A percentile compares a stretch with the other conserved stretches of the same genome.
These are phyloP conservation scores for Nannospalax galili DNA, from an alignment of 2,113 vertebrate genomes.

Conservation along the genomic window DNA sequence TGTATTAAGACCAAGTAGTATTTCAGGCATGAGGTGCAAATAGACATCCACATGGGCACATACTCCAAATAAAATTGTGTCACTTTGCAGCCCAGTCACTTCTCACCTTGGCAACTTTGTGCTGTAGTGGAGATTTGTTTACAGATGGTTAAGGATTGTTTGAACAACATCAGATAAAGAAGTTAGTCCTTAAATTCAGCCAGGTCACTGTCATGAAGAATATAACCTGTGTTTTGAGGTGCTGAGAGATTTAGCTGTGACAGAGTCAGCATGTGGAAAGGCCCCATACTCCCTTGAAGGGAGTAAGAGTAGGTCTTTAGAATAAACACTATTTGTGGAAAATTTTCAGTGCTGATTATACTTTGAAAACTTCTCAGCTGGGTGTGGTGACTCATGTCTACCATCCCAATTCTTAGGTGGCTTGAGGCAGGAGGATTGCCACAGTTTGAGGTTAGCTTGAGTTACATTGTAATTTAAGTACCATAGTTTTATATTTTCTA, in stretches of 20 bases:
- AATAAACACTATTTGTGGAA: background rate
- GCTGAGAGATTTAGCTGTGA: constrained; percentile 18
- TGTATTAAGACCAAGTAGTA: background rate
- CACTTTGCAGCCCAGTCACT: background rate
- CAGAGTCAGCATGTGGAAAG: background rate
- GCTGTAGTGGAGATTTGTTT: background rate
- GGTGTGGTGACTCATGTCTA: background rate
- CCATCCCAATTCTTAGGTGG: background rate
- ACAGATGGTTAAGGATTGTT: background rate
- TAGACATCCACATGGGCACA: background rate
- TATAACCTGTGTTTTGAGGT: background rate
- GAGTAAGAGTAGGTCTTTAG: background rate
- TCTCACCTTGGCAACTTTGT: background rate
- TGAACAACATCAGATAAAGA: background rate
- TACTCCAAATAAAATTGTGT: background rate
- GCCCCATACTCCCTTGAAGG: background rate
- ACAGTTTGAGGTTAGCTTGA: background rate
- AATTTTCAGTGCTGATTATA: background rate
- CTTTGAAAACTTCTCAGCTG: background rate
- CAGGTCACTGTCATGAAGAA: background rate
- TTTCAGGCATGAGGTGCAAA: background rate
- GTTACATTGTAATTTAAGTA: background rate
- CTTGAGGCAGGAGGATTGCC: background rate
- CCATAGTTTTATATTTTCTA: background rate
- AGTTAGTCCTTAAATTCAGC: background rate